phyloP scores from a whole-genome alignment of 2,888 invertebrate genomes.

The Conops quadrifasciatus region DNA sequence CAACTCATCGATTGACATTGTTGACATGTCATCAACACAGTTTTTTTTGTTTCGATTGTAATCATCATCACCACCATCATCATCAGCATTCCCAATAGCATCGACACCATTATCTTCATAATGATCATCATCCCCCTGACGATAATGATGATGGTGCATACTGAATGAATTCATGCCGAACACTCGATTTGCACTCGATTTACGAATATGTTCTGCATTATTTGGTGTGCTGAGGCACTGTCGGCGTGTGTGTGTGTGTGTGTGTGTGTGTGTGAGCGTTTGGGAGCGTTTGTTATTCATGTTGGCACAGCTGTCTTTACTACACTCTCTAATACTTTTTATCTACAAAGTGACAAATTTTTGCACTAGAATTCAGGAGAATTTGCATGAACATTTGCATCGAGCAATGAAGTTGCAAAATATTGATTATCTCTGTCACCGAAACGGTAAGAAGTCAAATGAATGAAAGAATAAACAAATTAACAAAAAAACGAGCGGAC shows the following conservation, averaged over 20 bases:
- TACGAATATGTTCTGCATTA: constrained; percentile 28
- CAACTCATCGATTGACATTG: constrained; percentile 33
- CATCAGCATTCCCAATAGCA: background rate
- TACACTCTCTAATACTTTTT: constrained; percentile 3
- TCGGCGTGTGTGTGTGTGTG: background rate
- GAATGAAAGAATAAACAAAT: no score
- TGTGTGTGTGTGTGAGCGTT: background rate
- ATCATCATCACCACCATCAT: background rate
- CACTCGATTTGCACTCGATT: constrained; percentile 21
- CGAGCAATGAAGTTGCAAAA: background rate
- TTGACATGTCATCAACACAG: constrained; percentile 15
- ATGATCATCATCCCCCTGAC: background rate
- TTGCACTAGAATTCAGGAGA: background rate
- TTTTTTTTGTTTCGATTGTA: background rate
- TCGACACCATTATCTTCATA: background rate
- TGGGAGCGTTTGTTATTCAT: background rate
- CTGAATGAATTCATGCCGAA: background rate
- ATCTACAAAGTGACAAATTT: background rate
- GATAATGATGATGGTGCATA: background rate
- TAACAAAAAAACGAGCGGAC: no score
- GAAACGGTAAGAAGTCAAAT: no score
- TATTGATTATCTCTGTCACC: background rate
- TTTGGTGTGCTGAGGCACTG: background rate
- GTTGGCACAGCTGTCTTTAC: background rate
- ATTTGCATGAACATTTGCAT: background rate